Evolutionary conservation across 1,140 invertebrate genomes (phyloP), one percentile per base, ranked within the genome.

Genomic region (Pseudomyrmex sp.): DNA sequence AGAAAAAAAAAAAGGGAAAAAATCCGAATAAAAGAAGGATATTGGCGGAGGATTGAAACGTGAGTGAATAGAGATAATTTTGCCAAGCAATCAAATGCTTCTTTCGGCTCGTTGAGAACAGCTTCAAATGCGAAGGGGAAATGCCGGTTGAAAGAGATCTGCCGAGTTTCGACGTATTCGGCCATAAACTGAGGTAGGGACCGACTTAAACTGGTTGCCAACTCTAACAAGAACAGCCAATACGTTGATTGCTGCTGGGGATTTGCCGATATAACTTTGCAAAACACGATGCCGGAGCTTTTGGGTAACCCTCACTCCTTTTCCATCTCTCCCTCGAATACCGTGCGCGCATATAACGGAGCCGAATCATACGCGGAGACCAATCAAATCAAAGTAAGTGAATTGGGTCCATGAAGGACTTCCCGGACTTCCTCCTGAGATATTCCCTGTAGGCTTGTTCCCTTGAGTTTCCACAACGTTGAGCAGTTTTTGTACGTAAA

Each of bases 331-430:
- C 63, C 66, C 69, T 56, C 54, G 8, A 23, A 7, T 2, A 46
- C 75, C 18, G 52, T 35, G 75, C 50, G 68, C 72, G 69, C 44
- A 83, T 62, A 83, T 85, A 73, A 80, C 79, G 63, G 18, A 82
- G 72, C 59, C 82, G 87, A 82, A 93, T 93, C 89, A 93, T 91
- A 90, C 86, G 74, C 86, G 75, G 75, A 80, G 88, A 76, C 92
- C 92, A 94, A 93, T 94, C 93, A 93, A 94, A 94, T 94, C 92
- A 94, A 93, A 93, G 92, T 93, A 94, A 94, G 93, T 94, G 92
- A 93, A 93, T 93, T 93, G 91, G 84, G 13, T 84, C 62, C 84
- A 87, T 77, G 85, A 89, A 90, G 85, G 76, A 85, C 77, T 69
- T 54, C 83, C 74, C 18, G 48, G 56, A 77, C 15, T 69, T 68